Base-by-base conservation (phyloP, 2,888 invertebrate species). In the Sisyra nigra region DNA sequence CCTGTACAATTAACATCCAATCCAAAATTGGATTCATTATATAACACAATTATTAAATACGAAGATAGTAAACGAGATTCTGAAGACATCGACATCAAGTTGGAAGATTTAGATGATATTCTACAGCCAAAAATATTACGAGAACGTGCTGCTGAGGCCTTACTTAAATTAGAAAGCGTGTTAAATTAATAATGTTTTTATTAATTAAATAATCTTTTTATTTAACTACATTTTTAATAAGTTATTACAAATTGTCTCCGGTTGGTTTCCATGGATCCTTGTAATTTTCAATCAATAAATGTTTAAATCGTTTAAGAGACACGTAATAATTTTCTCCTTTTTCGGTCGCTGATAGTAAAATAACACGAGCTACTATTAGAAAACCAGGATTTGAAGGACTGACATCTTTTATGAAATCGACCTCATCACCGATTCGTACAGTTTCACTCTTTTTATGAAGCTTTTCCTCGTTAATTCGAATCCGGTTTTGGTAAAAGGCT, bases 211-310 rank as follows among this genome's bases (percentile, higher is more conserved):
- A n/a, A 24, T 24, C 24, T 24, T 24, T 24, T 24, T 24, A 24
- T 24, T 5, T 24, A 24, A 24, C 24, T 24, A 24, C 24, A 24
- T 24, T 24, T 24, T 3, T 24, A 5, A 7, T 5, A 3, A 24
- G 5, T 24, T 24, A 24, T 24, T 24, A 24, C 24, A 24, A 24
- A 3, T 24, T 24, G 24, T 24, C 24, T 24, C 24, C 24, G 7
- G 17, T 10, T 37, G 14, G 37, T 37, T 37, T 37, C 37, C 37
- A 37, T 9, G 37, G 37, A 17, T 37, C 37, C 10, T 19, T 37
- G 19, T 37, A 37, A 37, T 37, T 37, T 11, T 37, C 37, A 37
- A 37, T 37, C 2, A 37, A 19, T 37, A 37, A 37, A 37, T 17
- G 17, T 18, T 37, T 37, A 19, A 37, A 37, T 5, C 37, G 14